A percentile compares a stretch with the other conserved stretches of the same genome.
These are phyloP conservation scores for Eupithecia tripunctaria DNA, from an alignment of 2,888 invertebrate species.

Conservation along the genomic window DNA sequence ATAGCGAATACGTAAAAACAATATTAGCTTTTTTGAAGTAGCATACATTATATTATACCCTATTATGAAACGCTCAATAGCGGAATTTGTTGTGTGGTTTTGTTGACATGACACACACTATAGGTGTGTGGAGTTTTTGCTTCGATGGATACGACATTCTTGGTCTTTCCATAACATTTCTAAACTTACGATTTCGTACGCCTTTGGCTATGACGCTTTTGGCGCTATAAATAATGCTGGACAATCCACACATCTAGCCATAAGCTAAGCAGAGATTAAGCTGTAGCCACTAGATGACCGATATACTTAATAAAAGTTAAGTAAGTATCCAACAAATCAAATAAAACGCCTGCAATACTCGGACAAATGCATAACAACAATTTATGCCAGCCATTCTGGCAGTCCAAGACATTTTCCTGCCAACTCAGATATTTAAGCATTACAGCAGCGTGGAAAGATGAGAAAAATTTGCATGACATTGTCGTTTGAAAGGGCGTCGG, in stretches of 20 bases:
- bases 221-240: no score
- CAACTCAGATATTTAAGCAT: constrained; percentile 16
- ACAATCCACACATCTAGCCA: no score
- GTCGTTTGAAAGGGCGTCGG: constrained; percentile 13
- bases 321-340: constrained; percentile 14
- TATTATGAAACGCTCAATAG: background rate
- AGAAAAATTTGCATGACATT: constrained; percentile 20
- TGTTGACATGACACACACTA: background rate
- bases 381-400: constrained; percentile 27
- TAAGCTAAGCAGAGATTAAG: background rate
- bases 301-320: background rate
- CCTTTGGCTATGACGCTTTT: background rate
- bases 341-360: constrained; percentile 10
- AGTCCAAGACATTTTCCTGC: constrained; percentile 13
- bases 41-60: no score
- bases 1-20: no score
- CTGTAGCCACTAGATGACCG: no score
- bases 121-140: background rate
- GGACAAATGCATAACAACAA: constrained; percentile 10
- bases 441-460: constrained; percentile 21
- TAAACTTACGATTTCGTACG: no score
- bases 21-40: no score
- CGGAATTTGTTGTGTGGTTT: background rate
- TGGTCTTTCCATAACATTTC: background rate
- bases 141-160: background rate